Evolutionary conservation across 1,140 invertebrate genomes (phyloP), one percentile per base, ranked within the genome.

Genomic region (Drosophila cardini): DNA sequence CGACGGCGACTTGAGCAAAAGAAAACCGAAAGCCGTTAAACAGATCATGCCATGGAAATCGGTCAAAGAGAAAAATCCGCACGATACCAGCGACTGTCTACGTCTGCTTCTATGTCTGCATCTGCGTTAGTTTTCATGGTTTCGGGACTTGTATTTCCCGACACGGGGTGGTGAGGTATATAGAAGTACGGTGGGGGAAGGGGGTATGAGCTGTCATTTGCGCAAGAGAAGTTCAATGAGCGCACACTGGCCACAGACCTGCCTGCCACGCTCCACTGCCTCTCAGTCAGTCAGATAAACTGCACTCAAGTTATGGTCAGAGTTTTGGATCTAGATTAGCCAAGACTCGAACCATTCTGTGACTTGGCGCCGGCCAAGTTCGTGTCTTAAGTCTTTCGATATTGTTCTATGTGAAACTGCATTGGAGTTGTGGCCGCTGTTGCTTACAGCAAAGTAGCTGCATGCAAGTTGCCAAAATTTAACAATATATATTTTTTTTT

Each of bases 1-100:
- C 34, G 70, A 48, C 68, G 61, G 21, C 45, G 58, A 46, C 64
- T 61, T 57, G 38, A 43, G 63, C 53, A 32, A 67, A 86, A 82
- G 82, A 85, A 87, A 87, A 89, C 83, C 80, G 83, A 87, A 87
- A 87, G 83, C 83, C 76, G 80, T 87, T 83, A 89, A 87, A 87
- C 84, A 89, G 83, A 87, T 87, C 83, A 87, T 87, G 83, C 84
- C 84, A 87, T 76, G 79, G 72, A 87, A 87, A 87, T 89, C 83
- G 83, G 83, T 87, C 83, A 83, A 72, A 89, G 84, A 89, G 84
- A 87, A 87, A 87, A 87, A 83, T 83, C 79, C 72, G 75, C 84
- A 78, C 84, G 84, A 81, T 55, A 79, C 50, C 38, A 60, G 46
- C 68, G 65, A 55, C 42, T 61, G 74, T 57, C 56, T 56, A 18